Evolutionary conservation across 2,113 vertebrate genomes (phyloP), one percentile per base, ranked within the genome.

Genomic region (Todiramphus chloris): DNA sequence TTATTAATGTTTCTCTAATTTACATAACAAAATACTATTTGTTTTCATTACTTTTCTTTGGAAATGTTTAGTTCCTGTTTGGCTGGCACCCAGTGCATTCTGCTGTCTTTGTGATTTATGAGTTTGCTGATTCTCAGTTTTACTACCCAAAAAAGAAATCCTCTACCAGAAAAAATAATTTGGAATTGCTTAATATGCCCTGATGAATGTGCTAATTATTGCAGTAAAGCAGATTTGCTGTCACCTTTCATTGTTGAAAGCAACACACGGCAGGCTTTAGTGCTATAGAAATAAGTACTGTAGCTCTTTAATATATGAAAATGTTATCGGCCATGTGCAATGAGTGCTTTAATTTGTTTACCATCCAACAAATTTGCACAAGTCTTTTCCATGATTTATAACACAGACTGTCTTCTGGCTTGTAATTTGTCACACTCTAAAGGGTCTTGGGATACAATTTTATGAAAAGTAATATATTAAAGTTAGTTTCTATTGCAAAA

Each of bases 71-170:
- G 46, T 76, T 93, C 39, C 81, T 77, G 56, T 93, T 94, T 90
- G 55, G 67, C n/a, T 94, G 67, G 89, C 28, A 92, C 18, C 46
- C 46, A 64, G 16, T 56, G 48, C 60, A 72, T 96, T 95, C 68
- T 72, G 58, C 72, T 94, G 74, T 96, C 95, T 64, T 60, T 24
- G 33, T 96, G 94, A 98, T 96, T 92, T 93, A 97, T 83, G 76
- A 95, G 67, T 91, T 93, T 83, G 50, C 79, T 72, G 53, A 85
- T 94, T 96, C 63, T 94, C 84, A 64, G 37, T 56, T 83, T 48
- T 60, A 92, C 55, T 13, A 60, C 48, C 23, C 50, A 12, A 25
- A 66, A 83, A 83, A 90, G 91, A 90, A 39, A 27, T 19, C 13
- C 25, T 73, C 27, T 37, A 83, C 21, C 80, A 35, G 68, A 75